Evolutionary conservation across 2,113 vertebrate species (phyloP).

Genomic region (Lepisosteus oculatus): DNA sequence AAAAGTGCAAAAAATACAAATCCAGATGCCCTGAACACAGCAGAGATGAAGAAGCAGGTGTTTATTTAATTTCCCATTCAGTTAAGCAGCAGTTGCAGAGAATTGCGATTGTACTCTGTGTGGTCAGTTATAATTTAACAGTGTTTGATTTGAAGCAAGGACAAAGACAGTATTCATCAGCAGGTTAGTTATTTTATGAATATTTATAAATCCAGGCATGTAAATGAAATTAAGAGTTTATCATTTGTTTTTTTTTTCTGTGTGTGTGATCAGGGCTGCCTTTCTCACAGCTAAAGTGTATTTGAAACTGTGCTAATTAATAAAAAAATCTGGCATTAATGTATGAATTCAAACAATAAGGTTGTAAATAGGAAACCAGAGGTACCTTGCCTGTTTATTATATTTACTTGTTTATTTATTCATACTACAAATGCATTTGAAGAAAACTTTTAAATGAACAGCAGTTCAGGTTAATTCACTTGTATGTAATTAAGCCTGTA

Average conservation of each 20-base stretch:
- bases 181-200: constrained; percentile 5
- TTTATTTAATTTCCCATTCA: background rate
- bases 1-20: background rate
- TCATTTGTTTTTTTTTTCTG: background rate
- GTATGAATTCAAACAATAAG: background rate
- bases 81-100: background rate
- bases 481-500: background rate
- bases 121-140: constrained; percentile 1
- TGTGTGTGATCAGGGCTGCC: background rate
- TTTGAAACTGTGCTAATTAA: background rate
- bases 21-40: background rate
- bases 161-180: constrained; percentile 1
- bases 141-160: background rate
- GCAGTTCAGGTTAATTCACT: background rate
- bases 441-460: too few species aligned
- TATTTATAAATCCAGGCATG: background rate
- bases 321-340: background rate
- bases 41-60: background rate
- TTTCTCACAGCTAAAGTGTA: constrained; percentile 2
- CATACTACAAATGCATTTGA: too few species aligned
- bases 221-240: constrained; percentile 3
- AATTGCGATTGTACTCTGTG: background rate
- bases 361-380: background rate
- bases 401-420: too few species aligned
- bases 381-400: too few species aligned